phyloP scores from a whole-genome alignment of 2,113 vertebrate genomes.

The Dicerorhinus sumatrensis region DNA sequence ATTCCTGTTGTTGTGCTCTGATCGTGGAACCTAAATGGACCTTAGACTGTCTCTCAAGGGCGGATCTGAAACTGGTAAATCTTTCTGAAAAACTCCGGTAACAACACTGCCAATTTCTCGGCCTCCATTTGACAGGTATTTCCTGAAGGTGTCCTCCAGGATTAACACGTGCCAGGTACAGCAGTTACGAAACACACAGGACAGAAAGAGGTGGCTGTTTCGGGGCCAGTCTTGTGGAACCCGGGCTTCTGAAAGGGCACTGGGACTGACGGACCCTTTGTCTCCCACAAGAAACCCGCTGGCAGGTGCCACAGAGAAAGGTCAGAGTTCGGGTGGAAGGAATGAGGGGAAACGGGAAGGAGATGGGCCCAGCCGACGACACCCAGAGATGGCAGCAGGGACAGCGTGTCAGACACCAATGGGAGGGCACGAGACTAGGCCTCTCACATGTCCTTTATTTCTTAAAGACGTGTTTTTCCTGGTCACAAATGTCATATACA shows the following conservation, averaged over 20 bases:
- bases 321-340: not conserved
- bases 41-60: rapidly evolving
- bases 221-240: rapidly evolving
- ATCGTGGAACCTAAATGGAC: rapidly evolving
- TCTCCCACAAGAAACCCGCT: rapidly evolving
- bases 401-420: rapidly evolving
- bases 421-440: rapidly evolving
- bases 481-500: rapidly evolving
- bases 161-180: rapidly evolving
- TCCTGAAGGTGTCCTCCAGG: rapidly evolving
- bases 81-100: not conserved
- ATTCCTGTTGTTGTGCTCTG: rapidly evolving
- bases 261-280: rapidly evolving
- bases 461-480: not conserved
- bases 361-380: rapidly evolving
- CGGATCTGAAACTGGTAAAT: rapidly evolving
- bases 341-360: rapidly evolving
- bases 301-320: not conserved
- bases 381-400: rapidly evolving
- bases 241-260: rapidly evolving
- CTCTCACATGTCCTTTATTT: rapidly evolving
- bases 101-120: rapidly evolving
- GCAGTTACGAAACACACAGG: rapidly evolving
- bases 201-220: rapidly evolving
- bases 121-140: rapidly evolving